A percentile compares a stretch with the other conserved stretches of the same genome.
Conservation (phyloP, 2,113 vertebrate species). For the Lepidothrix coronata region DNA sequence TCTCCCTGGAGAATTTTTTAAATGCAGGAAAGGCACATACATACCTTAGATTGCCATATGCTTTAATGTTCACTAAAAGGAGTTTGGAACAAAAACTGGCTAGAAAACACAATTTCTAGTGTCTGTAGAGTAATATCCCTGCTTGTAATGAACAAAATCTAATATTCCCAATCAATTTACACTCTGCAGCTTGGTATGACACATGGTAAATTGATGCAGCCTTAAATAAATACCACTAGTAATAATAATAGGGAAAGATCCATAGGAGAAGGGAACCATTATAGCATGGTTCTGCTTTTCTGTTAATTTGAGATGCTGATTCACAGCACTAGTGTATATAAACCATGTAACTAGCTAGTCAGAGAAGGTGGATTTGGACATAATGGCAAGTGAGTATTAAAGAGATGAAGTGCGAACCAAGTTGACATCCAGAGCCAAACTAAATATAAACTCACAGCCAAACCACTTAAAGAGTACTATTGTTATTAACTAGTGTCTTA, state of each 20-base stretch:
- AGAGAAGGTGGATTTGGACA: not conserved
- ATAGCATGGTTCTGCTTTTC: not conserved
- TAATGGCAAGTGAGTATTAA: not conserved
- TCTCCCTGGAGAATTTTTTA: not conserved
- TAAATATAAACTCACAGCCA: not conserved
- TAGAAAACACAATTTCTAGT: conserved; percentile 9
- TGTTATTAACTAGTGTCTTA: not conserved
- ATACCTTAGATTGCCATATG: conserved; percentile 14
- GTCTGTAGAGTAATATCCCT: conserved; percentile 1
- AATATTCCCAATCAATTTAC: conserved; percentile 12
- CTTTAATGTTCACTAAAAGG: conserved; percentile 6
- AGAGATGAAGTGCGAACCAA: not conserved
- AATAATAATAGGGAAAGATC: not conserved
- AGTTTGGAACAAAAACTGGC: conserved; percentile 5
- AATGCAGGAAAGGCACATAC: not conserved
- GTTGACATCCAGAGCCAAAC: not conserved
- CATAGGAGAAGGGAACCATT: not conserved
- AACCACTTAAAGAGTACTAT: not conserved
- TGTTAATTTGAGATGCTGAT: not conserved
- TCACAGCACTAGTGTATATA: not conserved
- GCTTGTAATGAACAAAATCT: not conserved
- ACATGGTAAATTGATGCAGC: conserved; percentile 7
- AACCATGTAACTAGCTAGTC: not conserved
- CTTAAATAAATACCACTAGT: not conserved
- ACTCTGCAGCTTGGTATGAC: not conserved